A percentile compares a stretch with the other conserved stretches of the same genome.
Evolutionary conservation across 2,888 invertebrate genomes (phyloP).

Genomic region (Rutpela maculata): DNA sequence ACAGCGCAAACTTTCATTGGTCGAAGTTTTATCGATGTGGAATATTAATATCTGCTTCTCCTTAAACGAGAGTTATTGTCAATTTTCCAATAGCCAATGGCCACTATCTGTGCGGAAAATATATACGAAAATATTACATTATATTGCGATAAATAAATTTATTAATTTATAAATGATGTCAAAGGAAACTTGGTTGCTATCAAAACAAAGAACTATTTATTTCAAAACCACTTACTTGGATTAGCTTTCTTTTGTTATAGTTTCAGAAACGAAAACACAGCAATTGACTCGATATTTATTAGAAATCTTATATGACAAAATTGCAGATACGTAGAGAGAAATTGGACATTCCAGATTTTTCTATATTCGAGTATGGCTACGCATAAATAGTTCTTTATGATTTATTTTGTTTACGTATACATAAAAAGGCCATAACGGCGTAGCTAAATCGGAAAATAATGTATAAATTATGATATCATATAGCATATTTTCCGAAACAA

Average conservation of each 20-base stretch:
- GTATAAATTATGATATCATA: too few relatives aligned
- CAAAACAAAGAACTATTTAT: conserved; percentile 11
- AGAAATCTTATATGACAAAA: conserved; percentile 43
- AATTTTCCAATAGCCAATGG: not conserved
- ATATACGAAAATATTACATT: not conserved
- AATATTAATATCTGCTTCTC: not conserved
- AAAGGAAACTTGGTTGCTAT: not conserved
- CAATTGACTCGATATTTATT: conserved; percentile 51
- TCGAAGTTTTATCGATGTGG: too few relatives aligned
- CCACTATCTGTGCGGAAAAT: not conserved
- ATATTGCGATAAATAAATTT: not conserved
- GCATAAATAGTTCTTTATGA: too few relatives aligned
- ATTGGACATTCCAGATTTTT: not conserved
- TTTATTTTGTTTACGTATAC: too few relatives aligned
- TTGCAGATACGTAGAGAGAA: conserved; percentile 32
- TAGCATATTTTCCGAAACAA: too few relatives aligned
- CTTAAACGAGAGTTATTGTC: not conserved
- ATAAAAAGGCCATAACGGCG: too few relatives aligned
- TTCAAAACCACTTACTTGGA: conserved; percentile 41
- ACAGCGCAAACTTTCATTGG: too few relatives aligned
- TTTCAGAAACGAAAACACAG: conserved; percentile 50
- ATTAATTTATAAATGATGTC: not conserved
- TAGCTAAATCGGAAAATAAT: too few relatives aligned
- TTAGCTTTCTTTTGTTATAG: conserved; percentile 39
- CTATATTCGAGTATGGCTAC: not conserved